Percentiles rank a stretch among this genome's conserved stretches.
phyloP scores from a whole-genome alignment of 2,888 invertebrate genomes.

The Mylabris sibirica region DNA sequence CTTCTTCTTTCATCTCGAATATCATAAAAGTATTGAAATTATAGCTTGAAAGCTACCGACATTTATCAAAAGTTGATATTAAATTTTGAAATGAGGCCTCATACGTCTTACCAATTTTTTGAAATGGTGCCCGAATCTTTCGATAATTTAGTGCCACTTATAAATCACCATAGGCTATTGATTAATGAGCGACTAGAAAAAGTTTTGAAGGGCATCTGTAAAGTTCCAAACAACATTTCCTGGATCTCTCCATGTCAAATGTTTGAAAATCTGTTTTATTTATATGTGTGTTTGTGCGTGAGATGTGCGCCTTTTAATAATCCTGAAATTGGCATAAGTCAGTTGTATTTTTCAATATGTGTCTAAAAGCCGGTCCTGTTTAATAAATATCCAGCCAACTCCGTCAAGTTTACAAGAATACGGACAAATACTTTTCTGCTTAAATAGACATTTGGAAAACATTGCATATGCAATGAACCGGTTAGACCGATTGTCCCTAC shows the following conservation, averaged over 20 bases:
- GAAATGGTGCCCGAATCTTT: slow-evolving; percentile 43
- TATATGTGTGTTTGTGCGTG: neutral
- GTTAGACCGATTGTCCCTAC: slow-evolving; percentile 37
- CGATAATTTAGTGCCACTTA: slow-evolving; percentile 47
- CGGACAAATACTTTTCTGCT: slow-evolving; percentile 51
- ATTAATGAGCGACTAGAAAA: slow-evolving; percentile 37
- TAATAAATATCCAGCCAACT: slow-evolving; percentile 36
- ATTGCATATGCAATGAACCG: slow-evolving; percentile 57
- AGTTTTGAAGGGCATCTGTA: slow-evolving; percentile 23
- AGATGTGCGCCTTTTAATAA: neutral
- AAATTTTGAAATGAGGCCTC: slow-evolving; percentile 47
- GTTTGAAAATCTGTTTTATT: neutral
- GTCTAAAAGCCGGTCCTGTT: slow-evolving; percentile 38
- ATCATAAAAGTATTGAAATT: neutral
- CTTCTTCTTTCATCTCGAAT: neutral
- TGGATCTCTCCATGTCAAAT: neutral
- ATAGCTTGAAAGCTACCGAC: slow-evolving; percentile 21
- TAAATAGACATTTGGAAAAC: slow-evolving; percentile 53
- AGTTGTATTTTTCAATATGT: slow-evolving; percentile 37
- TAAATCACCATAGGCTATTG: slow-evolving; percentile 43
- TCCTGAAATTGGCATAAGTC: neutral
- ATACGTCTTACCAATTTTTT: slow-evolving; percentile 45
- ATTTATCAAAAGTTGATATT: slow-evolving; percentile 51
- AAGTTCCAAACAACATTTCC: neutral
- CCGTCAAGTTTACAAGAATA: slow-evolving; percentile 31